These are phyloP conservation scores for Leptinotarsa rubiginosa DNA, from an alignment of 2,888 invertebrate species.

Conservation along the genomic window DNA sequence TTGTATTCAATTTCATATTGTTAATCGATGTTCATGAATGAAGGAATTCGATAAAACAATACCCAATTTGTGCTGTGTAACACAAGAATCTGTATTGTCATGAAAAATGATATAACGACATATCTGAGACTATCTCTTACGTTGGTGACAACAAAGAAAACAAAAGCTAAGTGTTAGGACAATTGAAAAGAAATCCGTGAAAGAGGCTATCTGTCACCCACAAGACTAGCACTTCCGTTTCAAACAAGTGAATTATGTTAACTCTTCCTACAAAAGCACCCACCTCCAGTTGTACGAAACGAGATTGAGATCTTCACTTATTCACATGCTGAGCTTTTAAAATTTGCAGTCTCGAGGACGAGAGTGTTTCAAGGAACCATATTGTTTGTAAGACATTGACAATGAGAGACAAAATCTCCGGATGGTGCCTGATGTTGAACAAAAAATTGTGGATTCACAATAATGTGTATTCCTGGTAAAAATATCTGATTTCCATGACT, in stretches of 20 bases:
- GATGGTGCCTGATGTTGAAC: neutral
- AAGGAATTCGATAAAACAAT: too few species aligned
- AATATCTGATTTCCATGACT: too few species aligned
- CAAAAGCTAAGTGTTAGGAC: conserved; percentile 9
- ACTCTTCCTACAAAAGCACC: conserved; percentile 14
- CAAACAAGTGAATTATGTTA: conserved; percentile 18
- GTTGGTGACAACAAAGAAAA: conserved; percentile 1
- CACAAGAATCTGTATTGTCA: neutral
- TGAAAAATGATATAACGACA: neutral
- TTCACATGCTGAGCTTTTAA: conserved; percentile 17
- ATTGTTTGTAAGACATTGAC: conserved; percentile 7
- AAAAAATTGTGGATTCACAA: neutral
- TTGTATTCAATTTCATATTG: too few species aligned
- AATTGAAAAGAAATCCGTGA: conserved; percentile 14
- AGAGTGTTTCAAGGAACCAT: conserved; percentile 12
- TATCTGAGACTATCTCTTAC: neutral
- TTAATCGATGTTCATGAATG: too few species aligned
- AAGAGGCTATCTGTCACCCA: conserved; percentile 19
- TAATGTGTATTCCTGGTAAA: neutral
- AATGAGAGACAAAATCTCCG: conserved; percentile 3
- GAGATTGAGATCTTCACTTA: conserved; percentile 14
- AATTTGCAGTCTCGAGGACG: conserved; percentile 10
- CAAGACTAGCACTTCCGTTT: conserved; percentile 19
- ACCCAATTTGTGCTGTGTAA: neutral
- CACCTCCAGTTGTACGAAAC: conserved; percentile 16